phyloP scores from a whole-genome alignment of 2,888 invertebrate species.

The Seira musarum region DNA sequence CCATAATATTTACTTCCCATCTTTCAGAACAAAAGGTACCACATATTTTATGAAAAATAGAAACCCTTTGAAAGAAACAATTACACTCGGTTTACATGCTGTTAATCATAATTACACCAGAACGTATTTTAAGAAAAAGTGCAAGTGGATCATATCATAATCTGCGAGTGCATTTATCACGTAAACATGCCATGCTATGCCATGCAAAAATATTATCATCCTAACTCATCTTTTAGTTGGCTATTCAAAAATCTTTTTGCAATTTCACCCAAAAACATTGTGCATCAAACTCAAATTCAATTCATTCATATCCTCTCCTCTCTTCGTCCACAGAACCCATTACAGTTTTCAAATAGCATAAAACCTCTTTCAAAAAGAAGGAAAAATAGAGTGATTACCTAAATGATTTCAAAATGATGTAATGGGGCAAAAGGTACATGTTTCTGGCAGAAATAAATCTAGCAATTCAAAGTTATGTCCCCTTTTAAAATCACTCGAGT shows the following conservation, averaged over 20 bases:
- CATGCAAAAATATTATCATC: slow-evolving; percentile 8
- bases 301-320: not conserved
- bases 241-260: slow-evolving; percentile 3
- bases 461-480: too few species aligned
- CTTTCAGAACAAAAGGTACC: slow-evolving; percentile 6
- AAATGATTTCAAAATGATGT: too few species aligned
- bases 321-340: slow-evolving; percentile 19
- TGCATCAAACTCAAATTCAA: not conserved
- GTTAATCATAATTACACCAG: not conserved
- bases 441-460: too few species aligned
- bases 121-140: too few species aligned
- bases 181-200: not conserved
- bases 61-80: not conserved
- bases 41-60: slow-evolving; percentile 19
- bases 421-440: too few species aligned
- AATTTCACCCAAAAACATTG: slow-evolving; percentile 3
- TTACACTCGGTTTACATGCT: slow-evolving; percentile 1
- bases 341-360: slow-evolving; percentile 27
- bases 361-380: not conserved
- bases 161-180: not conserved
- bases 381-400: too few species aligned
- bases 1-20: too few species aligned
- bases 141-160: too few species aligned
- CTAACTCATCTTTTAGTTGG: slow-evolving; percentile 3
- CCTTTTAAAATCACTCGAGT: too few species aligned